Percentiles rank a stretch among this genome's conserved stretches.
Conservation (phyloP, 2,113 vertebrate species). For the Pseudorasbora parva region DNA sequence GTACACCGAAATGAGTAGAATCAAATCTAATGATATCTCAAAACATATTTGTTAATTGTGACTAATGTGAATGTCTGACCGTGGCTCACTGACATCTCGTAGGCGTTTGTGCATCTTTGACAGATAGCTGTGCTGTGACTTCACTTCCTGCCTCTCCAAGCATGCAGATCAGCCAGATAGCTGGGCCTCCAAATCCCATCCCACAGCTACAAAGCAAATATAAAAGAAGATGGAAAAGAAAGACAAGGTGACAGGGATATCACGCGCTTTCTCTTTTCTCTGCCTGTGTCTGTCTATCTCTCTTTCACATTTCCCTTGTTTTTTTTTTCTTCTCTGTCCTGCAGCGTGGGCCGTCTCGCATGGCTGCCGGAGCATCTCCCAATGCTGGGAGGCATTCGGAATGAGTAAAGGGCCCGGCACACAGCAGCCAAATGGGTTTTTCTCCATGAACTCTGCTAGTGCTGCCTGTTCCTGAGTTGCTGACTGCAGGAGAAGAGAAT, state of each 20-base stretch:
- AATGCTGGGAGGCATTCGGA: neutral
- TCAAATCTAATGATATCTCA: neutral
- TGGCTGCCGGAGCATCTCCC: slow-evolving; percentile 14
- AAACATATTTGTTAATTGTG: neutral
- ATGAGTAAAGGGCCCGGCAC: neutral
- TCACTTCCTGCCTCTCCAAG: slow-evolving; percentile 9
- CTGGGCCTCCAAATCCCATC: slow-evolving; percentile 29
- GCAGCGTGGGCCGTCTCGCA: neutral
- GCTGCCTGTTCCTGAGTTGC: neutral
- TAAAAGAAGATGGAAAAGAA: neutral
- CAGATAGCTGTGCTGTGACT: neutral
- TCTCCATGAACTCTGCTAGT: neutral
- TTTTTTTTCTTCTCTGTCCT: slow-evolving; percentile 21
- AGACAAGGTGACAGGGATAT: slow-evolving; percentile 1
- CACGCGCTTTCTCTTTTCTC: slow-evolving; percentile 14
- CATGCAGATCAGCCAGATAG: slow-evolving; percentile 22
- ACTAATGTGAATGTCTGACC: neutral
- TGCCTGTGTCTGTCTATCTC: slow-evolving; percentile 10
- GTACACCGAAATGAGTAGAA: neutral
- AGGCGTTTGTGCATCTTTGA: neutral
- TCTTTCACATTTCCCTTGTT: slow-evolving; percentile 1
- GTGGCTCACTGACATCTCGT: neutral
- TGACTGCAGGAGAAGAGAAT: neutral
- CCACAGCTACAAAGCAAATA: slow-evolving; percentile 28
- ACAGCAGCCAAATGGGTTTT: slow-evolving; percentile 10